phyloP scores from a whole-genome alignment of 2,888 invertebrate genomes.

The Phasia obesa region DNA sequence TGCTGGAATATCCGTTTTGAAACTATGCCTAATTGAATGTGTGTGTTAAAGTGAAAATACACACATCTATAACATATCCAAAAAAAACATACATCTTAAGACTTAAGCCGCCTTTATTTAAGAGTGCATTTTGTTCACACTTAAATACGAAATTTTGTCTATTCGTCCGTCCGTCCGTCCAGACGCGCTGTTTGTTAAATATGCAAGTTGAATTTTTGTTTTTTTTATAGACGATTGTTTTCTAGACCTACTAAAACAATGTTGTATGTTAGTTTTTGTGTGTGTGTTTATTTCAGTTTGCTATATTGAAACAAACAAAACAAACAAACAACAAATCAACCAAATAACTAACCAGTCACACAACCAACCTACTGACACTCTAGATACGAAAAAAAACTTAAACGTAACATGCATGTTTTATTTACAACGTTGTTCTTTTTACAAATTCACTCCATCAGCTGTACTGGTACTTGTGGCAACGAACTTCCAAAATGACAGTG shows the following conservation, averaged over 20 bases:
- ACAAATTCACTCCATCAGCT: slow-evolving; percentile 28
- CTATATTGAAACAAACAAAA: slow-evolving; percentile 43
- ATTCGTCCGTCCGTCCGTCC: not conserved
- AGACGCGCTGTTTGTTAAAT: slow-evolving; percentile 39
- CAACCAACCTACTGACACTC: slow-evolving; percentile 68
- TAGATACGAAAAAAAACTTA: slow-evolving; percentile 28
- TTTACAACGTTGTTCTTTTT: slow-evolving; percentile 40
- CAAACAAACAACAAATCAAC: slow-evolving; percentile 58
- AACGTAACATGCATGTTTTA: slow-evolving; percentile 68
- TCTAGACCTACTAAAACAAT: slow-evolving; percentile 39
- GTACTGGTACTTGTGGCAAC: not conserved
- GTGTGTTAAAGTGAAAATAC: slow-evolving; percentile 31
- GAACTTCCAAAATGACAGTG: slow-evolving; percentile 10
- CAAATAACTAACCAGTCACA: slow-evolving; percentile 66
- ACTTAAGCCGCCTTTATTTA: slow-evolving; percentile 66
- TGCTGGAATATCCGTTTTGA: slow-evolving; percentile 67
- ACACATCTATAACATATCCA: not conserved
- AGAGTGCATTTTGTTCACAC: slow-evolving; percentile 66
- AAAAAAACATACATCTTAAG: slow-evolving; percentile 59
- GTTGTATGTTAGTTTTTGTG: slow-evolving; percentile 29
- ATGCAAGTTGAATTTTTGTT: slow-evolving; percentile 40
- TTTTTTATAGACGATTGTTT: slow-evolving; percentile 31
- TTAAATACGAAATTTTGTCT: slow-evolving; percentile 62
- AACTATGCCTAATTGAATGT: not conserved
- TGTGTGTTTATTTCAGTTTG: slow-evolving; percentile 5